Base-by-base conservation (phyloP, 1,140 invertebrate species). In the Drosophila sechellia region DNA sequence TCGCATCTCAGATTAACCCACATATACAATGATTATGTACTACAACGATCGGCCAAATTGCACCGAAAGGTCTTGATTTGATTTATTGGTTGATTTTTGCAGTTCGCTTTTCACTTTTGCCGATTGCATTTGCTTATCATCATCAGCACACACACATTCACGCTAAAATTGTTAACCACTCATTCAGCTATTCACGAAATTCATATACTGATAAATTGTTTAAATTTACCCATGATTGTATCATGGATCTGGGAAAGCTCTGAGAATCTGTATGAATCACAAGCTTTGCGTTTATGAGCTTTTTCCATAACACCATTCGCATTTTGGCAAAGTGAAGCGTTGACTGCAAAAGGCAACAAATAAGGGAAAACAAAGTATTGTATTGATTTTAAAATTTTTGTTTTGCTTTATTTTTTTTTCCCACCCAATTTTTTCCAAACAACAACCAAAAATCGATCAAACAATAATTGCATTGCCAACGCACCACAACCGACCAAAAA, bases 91-190 rank as follows among this genome's bases (percentile, higher is more conserved):
- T 60, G 54, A 39, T 53, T 77, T 77, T 73, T 85, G 79, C 72
- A 68, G 84, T 89, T 77, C 73, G 77, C 79, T 77, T 77, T 89
- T 79, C 77, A 70, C 83, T 54, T 76, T 65, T 70, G 65, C 60
- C 78, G 53, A 84, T 80, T 77, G 72, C 72, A 74, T 69, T 61
- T 54, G 80, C 81, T 81, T 85, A 85, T 84, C 75, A 83, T 57
- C 37, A 39, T 56, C 55, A 65, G 6, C 35, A 37, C 37, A 39
- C 59, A 79, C 37, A 57, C 8, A 56, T 37, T 20, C 42, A 60
- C 22, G 56, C 42, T 61, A 31, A 42, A 52, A 13, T 49, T 22
- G 34, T 46, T 42, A 63, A 40, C 65, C 42, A 53, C 20, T 48
- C 49, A 68, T 59, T 57, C 54, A 65, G 27, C 42, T 48, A 52